Base-by-base conservation (phyloP, 35 echinoderm and acorn worm species). In the Anneissia japonica region DNA sequence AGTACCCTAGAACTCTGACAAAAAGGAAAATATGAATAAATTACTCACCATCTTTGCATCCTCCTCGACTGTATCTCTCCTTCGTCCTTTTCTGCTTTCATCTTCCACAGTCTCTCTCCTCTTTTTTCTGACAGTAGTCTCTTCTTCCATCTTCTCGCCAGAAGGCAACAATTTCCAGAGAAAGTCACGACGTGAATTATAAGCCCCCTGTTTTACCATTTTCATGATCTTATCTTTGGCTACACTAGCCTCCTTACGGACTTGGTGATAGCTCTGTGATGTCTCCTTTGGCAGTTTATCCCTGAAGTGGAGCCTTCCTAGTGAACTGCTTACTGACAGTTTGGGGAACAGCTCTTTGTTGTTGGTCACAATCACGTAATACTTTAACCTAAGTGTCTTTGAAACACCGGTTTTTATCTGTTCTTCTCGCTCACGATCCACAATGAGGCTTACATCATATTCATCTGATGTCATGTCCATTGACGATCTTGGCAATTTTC, bases 341-440 rank as follows among this genome's bases (percentile, higher is more conserved):
- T 85, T 87, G 36, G 93, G 93, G 36, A 82, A 91, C 36, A 89
- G 21, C 35, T 91, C 84, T 84, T 87, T 91, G 35, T 88, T 76
- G 73, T 84, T 94, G 0, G 95, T 99, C 40, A 99, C 85, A 36
- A 97, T 99, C 81, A 99, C 76, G 31, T 94, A 92, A 76, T 91
- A 99, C 75, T 93, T 91, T 35, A 99, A 80, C 46, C 85, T 90
- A 31, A 99, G 83, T 23, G 26, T 64, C 51, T 64, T 23, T 12
- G 51, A 45, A 39, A 81, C 17, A 7, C n/a, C n/a, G 10, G 0
- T 32, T 39, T 26, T 81, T 6, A 5, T 32, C 28, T 32, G 16
- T 13, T 17, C 34, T 31, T 6, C 77, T 38, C 13, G 1, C 79
- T 39, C 38, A 10, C 38, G 6, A 40, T 30, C 79, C 3, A 30